Conservation (phyloP, 2,888 invertebrate species). For the Marasmarcha lunaedactyla region DNA sequence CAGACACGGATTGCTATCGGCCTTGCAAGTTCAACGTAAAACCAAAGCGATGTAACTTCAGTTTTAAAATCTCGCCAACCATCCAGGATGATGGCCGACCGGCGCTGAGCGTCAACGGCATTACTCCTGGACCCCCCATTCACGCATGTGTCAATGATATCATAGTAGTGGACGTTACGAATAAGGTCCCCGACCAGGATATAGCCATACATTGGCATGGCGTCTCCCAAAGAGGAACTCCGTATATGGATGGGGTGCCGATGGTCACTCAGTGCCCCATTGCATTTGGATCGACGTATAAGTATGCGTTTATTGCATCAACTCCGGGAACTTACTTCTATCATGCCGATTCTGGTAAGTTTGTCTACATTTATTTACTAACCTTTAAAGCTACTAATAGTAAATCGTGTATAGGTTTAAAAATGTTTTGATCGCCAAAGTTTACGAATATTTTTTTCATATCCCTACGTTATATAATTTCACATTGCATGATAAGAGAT, state of each 20-base stretch:
- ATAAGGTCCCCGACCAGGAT: constrained; percentile 76
- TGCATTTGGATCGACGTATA: constrained; percentile 74
- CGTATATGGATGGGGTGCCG: constrained; percentile 82
- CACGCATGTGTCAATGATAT: constrained; percentile 80
- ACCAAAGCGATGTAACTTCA: constrained; percentile 48
- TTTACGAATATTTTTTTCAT: too few species aligned
- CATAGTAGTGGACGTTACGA: constrained; percentile 78
- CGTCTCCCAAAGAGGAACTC: constrained; percentile 68
- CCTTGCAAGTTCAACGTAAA: constrained; percentile 65
- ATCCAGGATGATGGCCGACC: constrained; percentile 35
- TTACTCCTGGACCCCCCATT: constrained; percentile 64
- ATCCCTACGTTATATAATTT: too few species aligned
- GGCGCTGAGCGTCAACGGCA: constrained; percentile 41
- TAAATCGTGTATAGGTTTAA: too few species aligned
- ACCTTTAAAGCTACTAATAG: neutral
- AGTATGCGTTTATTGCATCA: constrained; percentile 78
- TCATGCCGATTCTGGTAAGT: constrained; percentile 75
- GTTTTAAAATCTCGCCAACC: constrained; percentile 44
- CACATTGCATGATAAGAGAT: too few species aligned
- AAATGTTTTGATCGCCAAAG: too few species aligned
- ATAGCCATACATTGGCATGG: constrained; percentile 85
- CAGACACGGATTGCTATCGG: constrained; percentile 53
- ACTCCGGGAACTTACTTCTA: constrained; percentile 79
- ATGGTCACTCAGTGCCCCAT: constrained; percentile 84
- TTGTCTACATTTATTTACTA: neutral